Conservation (phyloP, 2,797 vertebrate species). For the Rhabdophis nuchalis region DNA sequence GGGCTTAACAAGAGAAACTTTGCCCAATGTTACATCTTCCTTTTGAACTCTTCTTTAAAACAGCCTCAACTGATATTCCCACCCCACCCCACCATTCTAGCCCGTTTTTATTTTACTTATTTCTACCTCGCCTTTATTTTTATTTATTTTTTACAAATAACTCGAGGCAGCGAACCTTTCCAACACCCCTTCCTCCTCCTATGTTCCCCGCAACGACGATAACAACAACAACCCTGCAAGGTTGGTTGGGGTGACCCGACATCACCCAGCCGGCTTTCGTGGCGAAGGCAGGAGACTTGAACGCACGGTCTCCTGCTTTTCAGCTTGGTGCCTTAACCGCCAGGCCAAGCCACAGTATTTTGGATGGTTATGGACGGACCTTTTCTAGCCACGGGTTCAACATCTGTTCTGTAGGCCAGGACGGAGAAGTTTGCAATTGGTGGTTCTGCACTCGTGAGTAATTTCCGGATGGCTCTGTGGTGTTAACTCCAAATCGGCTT, state of each 20-base stretch:
- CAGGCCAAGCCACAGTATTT: neutral
- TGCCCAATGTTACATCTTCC: neutral
- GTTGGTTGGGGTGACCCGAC: neutral
- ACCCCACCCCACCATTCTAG: too few species aligned
- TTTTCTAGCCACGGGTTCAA: neutral
- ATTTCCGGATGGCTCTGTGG: neutral
- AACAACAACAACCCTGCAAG: neutral
- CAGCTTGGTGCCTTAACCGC: neutral
- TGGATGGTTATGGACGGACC: neutral
- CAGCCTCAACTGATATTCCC: neutral
- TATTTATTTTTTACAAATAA: neutral
- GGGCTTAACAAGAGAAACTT: too few species aligned
- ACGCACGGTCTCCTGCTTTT: neutral
- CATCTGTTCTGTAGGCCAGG: neutral
- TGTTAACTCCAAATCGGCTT: neutral
- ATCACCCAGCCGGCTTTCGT: neutral
- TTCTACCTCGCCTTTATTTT: neutral
- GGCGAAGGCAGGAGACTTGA: neutral
- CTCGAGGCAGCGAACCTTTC: neutral
- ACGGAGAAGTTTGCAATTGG: too few species aligned
- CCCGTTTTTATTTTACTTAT: neutral
- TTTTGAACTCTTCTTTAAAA: neutral
- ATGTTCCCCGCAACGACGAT: neutral
- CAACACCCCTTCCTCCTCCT: too few species aligned
- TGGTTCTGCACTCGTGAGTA: neutral